Evolutionary conservation across 2,888 invertebrate species (phyloP).

Genomic region (Tenthredo scrophulariae): DNA sequence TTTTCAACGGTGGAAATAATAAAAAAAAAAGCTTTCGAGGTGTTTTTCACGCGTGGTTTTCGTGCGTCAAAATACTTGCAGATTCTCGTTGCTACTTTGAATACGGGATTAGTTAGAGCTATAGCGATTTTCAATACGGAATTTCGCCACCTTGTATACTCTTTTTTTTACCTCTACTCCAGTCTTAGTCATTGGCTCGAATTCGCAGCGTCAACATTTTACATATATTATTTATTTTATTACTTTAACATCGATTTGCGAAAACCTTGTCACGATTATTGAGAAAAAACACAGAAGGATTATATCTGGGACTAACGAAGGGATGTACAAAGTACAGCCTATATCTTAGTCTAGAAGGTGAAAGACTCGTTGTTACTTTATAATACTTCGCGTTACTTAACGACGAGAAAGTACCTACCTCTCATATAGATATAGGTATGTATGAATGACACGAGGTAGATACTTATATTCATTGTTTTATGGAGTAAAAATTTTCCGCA

Average conservation of each 20-base stretch:
- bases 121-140: slow-evolving; percentile 11
- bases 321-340: not conserved
- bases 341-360: not conserved
- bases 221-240: not conserved
- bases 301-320: not conserved
- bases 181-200: not conserved
- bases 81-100: not conserved
- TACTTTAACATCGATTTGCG: not conserved
- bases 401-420: not conserved
- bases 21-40: no score
- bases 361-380: not conserved
- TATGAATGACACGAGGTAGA: not conserved
- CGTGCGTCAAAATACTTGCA: slow-evolving; percentile 20
- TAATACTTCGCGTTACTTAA: not conserved
- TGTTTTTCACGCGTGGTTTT: not conserved
- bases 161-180: not conserved
- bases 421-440: not conserved
- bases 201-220: not conserved
- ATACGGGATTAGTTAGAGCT: slow-evolving; percentile 16
- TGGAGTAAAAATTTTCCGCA: not conserved
- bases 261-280: not conserved
- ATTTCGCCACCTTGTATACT: not conserved
- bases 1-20: not conserved
- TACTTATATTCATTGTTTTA: not conserved
- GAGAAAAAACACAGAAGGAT: not conserved